Conservation (phyloP, 2,888 invertebrate species). For the Mesochorus sp. region DNA sequence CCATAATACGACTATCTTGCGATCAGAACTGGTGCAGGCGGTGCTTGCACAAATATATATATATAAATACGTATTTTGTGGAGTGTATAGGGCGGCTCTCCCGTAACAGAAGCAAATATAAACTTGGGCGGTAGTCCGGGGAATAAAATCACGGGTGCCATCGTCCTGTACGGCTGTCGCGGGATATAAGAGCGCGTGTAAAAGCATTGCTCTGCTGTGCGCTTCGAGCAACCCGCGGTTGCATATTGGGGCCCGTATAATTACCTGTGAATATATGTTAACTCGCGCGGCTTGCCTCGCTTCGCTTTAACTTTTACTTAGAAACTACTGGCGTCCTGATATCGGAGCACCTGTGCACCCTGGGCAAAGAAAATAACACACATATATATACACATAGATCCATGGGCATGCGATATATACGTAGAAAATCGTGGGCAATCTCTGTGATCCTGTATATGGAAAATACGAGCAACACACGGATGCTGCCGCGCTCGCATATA, state of each 20-base stretch:
- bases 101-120: conserved; percentile 54
- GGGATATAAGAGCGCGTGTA: conserved; percentile 39
- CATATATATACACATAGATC: background rate
- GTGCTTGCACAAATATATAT: too few species aligned
- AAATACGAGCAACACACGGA: conserved; percentile 47
- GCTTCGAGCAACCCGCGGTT: conserved; percentile 66
- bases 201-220: conserved; percentile 22
- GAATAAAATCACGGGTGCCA: conserved; percentile 46
- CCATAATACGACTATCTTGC: conserved; percentile 78
- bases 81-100: conserved; percentile 44
- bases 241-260: conserved; percentile 78
- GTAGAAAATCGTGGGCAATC: conserved; percentile 25
- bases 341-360: conserved; percentile 54
- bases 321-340: conserved; percentile 60
- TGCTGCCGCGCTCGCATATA: conserved; percentile 13
- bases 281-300: conserved; percentile 56
- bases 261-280: conserved; percentile 73
- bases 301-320: conserved; percentile 62
- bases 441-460: conserved; percentile 47
- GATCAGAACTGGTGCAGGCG: conserved; percentile 71
- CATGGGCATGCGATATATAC: too few species aligned
- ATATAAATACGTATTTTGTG: too few species aligned
- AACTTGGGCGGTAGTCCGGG: conserved; percentile 58
- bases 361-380: background rate
- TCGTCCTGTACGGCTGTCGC: conserved; percentile 61